Evolutionary conservation across 2,113 vertebrate genomes (phyloP).

Genomic region (Strigops habroptila): DNA sequence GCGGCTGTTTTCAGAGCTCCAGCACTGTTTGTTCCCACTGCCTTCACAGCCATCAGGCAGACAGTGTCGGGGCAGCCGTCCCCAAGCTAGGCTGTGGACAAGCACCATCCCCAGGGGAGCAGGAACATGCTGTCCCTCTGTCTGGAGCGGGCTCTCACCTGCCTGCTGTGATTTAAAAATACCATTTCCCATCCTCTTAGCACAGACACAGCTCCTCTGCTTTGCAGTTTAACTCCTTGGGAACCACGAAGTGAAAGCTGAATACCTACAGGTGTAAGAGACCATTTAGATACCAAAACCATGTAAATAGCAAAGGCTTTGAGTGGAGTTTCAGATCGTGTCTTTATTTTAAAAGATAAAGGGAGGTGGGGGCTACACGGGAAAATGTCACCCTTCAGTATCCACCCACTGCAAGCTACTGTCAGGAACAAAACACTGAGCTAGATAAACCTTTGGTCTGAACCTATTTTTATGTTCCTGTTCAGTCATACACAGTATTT

Average conservation of each 20-base stretch:
- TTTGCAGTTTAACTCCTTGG: not conserved
- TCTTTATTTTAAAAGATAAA: not conserved
- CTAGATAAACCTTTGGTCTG: not conserved
- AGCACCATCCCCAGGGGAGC: accelerated
- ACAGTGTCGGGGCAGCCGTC: accelerated
- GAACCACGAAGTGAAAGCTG: not conserved
- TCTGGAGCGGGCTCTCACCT: accelerated
- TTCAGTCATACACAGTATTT: not conserved
- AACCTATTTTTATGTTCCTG: not conserved
- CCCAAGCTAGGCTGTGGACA: accelerated
- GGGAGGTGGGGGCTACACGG: not conserved
- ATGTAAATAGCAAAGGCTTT: not conserved
- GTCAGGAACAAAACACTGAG: not conserved
- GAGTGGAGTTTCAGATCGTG: not conserved
- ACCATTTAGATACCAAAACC: not conserved
- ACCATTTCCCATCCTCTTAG: not conserved
- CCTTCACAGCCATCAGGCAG: accelerated
- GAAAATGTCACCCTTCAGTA: not conserved
- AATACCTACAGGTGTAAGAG: not conserved
- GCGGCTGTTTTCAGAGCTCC: not conserved
- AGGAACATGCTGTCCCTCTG: accelerated
- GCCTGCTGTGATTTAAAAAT: conserved; percentile 4
- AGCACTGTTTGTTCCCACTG: not conserved
- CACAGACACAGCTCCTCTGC: not conserved
- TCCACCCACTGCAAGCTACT: not conserved